Conservation (phyloP, 2,888 invertebrate species). For the Rotaria magnacalcarata region DNA sequence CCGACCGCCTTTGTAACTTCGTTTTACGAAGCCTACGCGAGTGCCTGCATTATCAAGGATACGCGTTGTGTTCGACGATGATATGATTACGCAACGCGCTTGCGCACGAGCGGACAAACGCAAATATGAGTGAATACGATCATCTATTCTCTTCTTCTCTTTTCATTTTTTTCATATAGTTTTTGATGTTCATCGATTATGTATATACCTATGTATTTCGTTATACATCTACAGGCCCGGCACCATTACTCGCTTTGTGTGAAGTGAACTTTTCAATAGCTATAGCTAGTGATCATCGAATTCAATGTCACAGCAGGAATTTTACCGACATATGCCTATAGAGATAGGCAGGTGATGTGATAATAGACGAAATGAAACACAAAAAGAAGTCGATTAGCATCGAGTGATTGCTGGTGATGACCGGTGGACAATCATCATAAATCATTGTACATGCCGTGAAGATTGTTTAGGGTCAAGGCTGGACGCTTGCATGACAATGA, state of each 20-base stretch:
- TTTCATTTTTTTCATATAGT: too few species aligned
- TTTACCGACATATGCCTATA: not conserved
- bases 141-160: not conserved
- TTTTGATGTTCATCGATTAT: not conserved
- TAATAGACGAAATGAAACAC: not conserved
- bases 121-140: not conserved
- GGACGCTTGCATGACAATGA: not conserved
- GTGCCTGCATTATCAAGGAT: conserved; percentile 8
- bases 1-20: conserved; percentile 18
- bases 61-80: not conserved
- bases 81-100: not conserved
- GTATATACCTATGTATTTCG: not conserved
- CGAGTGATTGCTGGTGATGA: not conserved
- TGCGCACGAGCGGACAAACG: not conserved
- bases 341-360: conserved; percentile 25
- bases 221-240: not conserved
- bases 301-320: not conserved
- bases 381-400: conserved; percentile 16
- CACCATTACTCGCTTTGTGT: not conserved
- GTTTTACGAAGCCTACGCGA: conserved; percentile 1
- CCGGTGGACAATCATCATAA: not conserved
- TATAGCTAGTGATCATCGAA: not conserved
- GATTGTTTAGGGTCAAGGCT: conserved; percentile 13
- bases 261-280: not conserved
- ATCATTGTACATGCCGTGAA: conserved; percentile 1